These are phyloP conservation scores for Halocaridina rubra DNA, from an alignment of 2,888 invertebrate genomes.

Conservation along the genomic window DNA sequence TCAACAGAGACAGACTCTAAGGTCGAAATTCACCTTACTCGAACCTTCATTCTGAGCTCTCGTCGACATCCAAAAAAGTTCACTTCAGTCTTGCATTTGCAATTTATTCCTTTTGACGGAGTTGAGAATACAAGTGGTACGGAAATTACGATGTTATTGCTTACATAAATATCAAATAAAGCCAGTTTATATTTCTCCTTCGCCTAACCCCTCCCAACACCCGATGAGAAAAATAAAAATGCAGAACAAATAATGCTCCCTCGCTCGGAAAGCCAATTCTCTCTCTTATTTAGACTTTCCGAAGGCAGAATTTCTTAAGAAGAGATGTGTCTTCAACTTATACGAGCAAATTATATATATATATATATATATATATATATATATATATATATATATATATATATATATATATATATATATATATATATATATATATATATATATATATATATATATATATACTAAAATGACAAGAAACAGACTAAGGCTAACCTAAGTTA, in stretches of 20 bases:
- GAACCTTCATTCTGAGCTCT: neutral
- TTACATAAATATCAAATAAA: slow-evolving; percentile 38
- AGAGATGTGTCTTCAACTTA: neutral
- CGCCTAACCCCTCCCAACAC: too few relatives aligned
- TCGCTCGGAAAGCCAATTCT: neutral
- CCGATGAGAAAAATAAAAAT: too few relatives aligned
- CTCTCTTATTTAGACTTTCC: neutral
- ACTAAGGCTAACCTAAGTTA: too few relatives aligned
- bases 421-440: neutral
- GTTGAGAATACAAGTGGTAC: slow-evolving; percentile 48
- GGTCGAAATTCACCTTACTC: neutral
- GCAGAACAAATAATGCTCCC: slow-evolving; percentile 9
- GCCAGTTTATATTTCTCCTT: neutral
- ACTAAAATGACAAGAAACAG: too few relatives aligned
- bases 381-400: neutral
- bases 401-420: neutral
- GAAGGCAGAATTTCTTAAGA: neutral
- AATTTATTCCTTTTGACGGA: slow-evolving; percentile 36
- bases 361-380: neutral
- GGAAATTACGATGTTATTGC: slow-evolving; percentile 50
- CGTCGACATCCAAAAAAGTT: neutral
- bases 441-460: neutral
- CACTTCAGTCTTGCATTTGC: slow-evolving; percentile 38
- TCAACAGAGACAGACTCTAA: neutral
- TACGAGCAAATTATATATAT: neutral